Conservation (phyloP, 2,888 invertebrate genomes). For the Stictocephala bisonia region DNA sequence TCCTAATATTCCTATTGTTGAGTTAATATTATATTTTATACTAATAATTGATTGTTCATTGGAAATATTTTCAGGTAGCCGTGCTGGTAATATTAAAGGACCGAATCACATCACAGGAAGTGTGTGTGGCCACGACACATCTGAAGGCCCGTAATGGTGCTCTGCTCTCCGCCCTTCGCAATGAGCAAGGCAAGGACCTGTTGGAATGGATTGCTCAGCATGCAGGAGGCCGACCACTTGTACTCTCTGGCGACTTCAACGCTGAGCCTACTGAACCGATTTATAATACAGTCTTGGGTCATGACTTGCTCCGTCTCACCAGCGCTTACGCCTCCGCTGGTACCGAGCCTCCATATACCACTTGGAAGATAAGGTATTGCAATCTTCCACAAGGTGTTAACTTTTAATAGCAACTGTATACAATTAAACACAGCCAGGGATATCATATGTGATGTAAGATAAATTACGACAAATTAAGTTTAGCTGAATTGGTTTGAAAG, state of each 20-base stretch:
- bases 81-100: constrained; percentile 70
- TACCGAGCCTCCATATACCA: constrained; percentile 76
- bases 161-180: constrained; percentile 73
- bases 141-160: constrained; percentile 79
- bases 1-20: no score
- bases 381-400: no score
- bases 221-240: constrained; percentile 68
- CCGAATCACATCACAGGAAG: constrained; percentile 69
- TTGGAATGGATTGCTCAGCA: constrained; percentile 69
- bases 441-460: no score
- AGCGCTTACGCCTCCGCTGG: constrained; percentile 56
- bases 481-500: no score
- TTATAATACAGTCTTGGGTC: constrained; percentile 70
- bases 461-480: no score
- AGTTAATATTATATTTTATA: neutral
- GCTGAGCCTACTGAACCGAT: constrained; percentile 79
- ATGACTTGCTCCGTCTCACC: constrained; percentile 60
- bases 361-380: constrained; percentile 71
- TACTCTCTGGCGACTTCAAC: constrained; percentile 82
- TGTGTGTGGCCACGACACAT: constrained; percentile 78
- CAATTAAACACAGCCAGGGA: neutral
- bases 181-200: constrained; percentile 76
- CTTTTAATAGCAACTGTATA: neutral
- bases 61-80: constrained; percentile 70
- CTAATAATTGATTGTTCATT: neutral